phyloP scores from a whole-genome alignment of 1,140 invertebrate species.

The Sycobia sp. region DNA sequence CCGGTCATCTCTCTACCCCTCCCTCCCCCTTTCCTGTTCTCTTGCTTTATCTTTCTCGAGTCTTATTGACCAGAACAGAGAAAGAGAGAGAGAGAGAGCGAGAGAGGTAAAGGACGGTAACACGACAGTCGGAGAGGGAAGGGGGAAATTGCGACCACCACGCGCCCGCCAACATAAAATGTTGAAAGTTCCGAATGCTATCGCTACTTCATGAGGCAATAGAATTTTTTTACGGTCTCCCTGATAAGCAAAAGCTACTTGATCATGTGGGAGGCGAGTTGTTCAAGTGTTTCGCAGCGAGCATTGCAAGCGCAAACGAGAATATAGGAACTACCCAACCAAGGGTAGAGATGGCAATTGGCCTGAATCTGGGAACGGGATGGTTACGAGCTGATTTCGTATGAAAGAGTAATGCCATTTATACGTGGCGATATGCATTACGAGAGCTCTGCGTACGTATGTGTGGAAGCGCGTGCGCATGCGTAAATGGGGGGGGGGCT shows the following conservation, averaged over 20 bases:
- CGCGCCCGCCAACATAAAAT: conserved; percentile 16
- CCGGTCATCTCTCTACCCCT: background rate
- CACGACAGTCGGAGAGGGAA: background rate
- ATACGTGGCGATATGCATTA: conserved; percentile 17
- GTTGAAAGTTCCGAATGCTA: conserved; percentile 13
- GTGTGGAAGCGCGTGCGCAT: no score
- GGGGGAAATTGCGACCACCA: no score
- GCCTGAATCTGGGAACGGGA: background rate
- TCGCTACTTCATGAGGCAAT: conserved; percentile 5
- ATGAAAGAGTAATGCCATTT: conserved; percentile 14
- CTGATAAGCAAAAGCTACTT: conserved; percentile 1
- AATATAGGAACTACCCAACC: no score
- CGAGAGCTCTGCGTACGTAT: no score
- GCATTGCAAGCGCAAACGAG: no score
- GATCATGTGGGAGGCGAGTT: conserved; percentile 11
- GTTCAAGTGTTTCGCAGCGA: no score
- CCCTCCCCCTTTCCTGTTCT: no score
- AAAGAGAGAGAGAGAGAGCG: no score
- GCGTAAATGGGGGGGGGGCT: no score
- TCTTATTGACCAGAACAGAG: background rate
- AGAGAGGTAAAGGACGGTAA: background rate
- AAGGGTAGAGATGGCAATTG: background rate
- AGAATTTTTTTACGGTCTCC: conserved; percentile 17
- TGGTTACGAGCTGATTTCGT: conserved; percentile 15
- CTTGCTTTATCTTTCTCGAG: conserved; percentile 5